phyloP scores from a whole-genome alignment of 2,113 vertebrate species.

The Mus pahari region DNA sequence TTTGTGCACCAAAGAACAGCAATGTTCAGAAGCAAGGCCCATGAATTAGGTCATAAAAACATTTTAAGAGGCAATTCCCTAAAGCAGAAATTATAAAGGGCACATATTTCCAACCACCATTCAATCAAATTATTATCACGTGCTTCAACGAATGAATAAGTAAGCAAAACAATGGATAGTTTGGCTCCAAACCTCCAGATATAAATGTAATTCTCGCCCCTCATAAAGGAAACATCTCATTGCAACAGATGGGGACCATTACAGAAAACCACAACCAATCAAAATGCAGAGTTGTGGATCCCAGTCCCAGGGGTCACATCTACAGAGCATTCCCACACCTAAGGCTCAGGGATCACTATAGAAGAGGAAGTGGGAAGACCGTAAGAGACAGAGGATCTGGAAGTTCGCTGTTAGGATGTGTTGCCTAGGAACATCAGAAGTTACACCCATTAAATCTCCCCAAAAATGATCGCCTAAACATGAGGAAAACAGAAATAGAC shows the following conservation, averaged over 20 bases:
- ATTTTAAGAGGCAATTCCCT: constrained; percentile 55
- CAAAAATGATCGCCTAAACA: background rate
- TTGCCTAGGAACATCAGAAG: background rate
- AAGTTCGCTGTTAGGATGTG: background rate
- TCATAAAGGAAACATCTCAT: background rate
- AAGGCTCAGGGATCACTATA: background rate
- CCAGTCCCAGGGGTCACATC: background rate
- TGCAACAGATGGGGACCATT: background rate
- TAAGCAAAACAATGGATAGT: constrained; percentile 45
- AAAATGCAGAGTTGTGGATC: background rate
- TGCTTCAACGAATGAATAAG: constrained; percentile 44
- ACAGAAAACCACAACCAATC: background rate
- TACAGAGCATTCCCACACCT: background rate
- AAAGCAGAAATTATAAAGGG: constrained; percentile 61
- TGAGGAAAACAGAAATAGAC: background rate
- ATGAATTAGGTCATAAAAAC: constrained; percentile 53
- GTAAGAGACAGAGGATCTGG: background rate
- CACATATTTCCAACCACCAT: background rate
- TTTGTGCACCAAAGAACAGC: constrained; percentile 8
- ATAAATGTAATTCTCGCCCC: background rate
- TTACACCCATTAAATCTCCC: background rate
- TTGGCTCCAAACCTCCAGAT: constrained; percentile 8
- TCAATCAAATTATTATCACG: constrained; percentile 10
- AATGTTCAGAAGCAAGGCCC: constrained; percentile 6
- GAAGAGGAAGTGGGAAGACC: background rate